Conservation (phyloP, 2,888 invertebrate species). For the Craniophora ligustri region DNA sequence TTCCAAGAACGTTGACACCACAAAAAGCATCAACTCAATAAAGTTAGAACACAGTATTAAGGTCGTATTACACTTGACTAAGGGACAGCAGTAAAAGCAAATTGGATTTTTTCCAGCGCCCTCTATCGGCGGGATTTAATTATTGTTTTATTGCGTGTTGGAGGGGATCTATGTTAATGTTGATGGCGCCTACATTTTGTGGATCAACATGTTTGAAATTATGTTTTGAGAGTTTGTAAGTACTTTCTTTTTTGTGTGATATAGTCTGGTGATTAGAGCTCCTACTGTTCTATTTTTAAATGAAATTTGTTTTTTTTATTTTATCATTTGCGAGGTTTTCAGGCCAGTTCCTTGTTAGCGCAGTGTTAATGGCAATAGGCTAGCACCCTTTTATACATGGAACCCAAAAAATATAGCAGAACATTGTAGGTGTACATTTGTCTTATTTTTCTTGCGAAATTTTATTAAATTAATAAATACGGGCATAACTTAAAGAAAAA, state of each 20-base stretch:
- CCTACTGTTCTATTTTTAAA: neutral
- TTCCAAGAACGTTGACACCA: slow-evolving; percentile 11
- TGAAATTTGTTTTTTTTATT: too few species aligned
- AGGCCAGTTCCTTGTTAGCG: too few species aligned
- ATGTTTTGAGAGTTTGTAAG: slow-evolving; percentile 14
- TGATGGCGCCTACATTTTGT: slow-evolving; percentile 51
- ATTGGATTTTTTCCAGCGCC: slow-evolving; percentile 81
- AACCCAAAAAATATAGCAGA: too few species aligned
- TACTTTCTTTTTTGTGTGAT: slow-evolving; percentile 15
- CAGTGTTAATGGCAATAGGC: too few species aligned
- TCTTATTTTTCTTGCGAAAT: too few species aligned
- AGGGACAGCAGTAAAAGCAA: slow-evolving; percentile 77
- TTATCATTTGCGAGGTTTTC: too few species aligned
- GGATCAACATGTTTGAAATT: slow-evolving; percentile 37
- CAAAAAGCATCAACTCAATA: slow-evolving; percentile 15
- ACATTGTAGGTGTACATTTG: too few species aligned
- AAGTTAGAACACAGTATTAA: slow-evolving; percentile 25
- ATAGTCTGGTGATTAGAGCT: neutral
- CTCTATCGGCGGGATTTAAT: slow-evolving; percentile 75
- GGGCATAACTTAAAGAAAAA: too few species aligned
- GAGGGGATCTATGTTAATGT: slow-evolving; percentile 65
- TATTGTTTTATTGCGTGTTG: slow-evolving; percentile 82
- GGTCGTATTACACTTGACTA: slow-evolving; percentile 47
- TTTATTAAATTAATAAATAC: too few species aligned
- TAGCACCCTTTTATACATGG: too few species aligned